Base-by-base conservation (phyloP, 2,888 invertebrate genomes). In the Ormia ochracea region DNA sequence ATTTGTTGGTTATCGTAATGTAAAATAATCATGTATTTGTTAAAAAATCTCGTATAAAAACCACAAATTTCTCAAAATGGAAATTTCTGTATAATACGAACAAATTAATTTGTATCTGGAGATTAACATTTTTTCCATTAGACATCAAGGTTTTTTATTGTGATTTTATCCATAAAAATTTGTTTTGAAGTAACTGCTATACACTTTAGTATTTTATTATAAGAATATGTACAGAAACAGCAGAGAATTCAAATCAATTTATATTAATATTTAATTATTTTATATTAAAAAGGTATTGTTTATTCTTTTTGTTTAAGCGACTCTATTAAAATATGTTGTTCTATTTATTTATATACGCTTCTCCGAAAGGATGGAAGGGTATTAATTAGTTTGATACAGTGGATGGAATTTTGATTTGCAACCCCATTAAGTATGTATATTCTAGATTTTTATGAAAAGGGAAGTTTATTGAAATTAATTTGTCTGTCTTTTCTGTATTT, bases 181-280 rank as follows among this genome's bases (percentile, higher is more conserved):
- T 54, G 36, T 26, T 66, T 48, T 54, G 31, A 54, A 59, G n/a
- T 56, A 50, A 61, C 28, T 36, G 33, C 36, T 68, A 66, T 23
- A 61, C 43, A 75, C 19, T 68, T 43, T 61, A 52, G 26, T 54
- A 59, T 59, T 59, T 75, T 66, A 74, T 75, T 65, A 36, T 36
- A 33, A 59, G 26, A 65, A 45, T 12, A 43, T 68, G 59, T 68
- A 68, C 68, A 76, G 48, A 69, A 63, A 45, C 17, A 48, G 38
- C 63, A 76, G 63, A 38, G 56, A 76, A 66, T 65, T 65, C 58
- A 56, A 56, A 48, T 54, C 12, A 68, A 59, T 54, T 69, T 69
- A 45, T 69, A 61, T 54, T 36, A 12, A 45, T 21, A 36, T 61
- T 68, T 19, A 54, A 61, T 28, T 69, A 38, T 75, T 74, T 69